Conservation (phyloP, 1,140 invertebrate genomes). For the Camponotus floridanus region DNA sequence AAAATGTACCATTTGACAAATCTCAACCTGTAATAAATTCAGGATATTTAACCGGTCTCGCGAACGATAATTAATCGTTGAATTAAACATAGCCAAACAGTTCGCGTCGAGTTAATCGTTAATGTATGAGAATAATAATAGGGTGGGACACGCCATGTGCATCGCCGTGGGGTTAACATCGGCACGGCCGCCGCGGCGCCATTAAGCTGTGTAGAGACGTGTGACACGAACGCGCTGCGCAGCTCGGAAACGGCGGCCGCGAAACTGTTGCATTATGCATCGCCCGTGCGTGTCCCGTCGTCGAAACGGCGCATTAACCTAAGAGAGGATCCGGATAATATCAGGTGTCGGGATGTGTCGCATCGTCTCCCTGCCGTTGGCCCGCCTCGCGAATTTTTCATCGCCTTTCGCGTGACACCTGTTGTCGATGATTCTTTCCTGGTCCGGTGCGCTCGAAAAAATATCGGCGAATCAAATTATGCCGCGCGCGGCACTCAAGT, state of each 20-base stretch:
- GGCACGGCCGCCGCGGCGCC: not conserved
- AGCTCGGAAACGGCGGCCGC: slow-evolving; percentile 18
- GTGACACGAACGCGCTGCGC: slow-evolving; percentile 2
- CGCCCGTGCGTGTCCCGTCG: slow-evolving; percentile 38
- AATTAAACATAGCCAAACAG: slow-evolving; percentile 34
- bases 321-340: slow-evolving; percentile 42
- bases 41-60: not conserved
- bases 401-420: slow-evolving; percentile 30
- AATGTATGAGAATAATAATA: slow-evolving; percentile 55
- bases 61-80: slow-evolving; percentile 20
- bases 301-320: slow-evolving; percentile 52
- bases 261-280: slow-evolving; percentile 68
- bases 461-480: slow-evolving; percentile 38
- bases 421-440: slow-evolving; percentile 54
- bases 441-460: not conserved
- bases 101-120: slow-evolving; percentile 7
- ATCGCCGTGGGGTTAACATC: slow-evolving; percentile 1
- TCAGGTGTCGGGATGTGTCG: not conserved
- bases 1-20: slow-evolving; percentile 7
- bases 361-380: not conserved
- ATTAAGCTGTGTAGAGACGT: slow-evolving; percentile 46
- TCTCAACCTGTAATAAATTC: not conserved
- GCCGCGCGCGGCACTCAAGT: slow-evolving; percentile 26
- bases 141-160: not conserved
- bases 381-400: slow-evolving; percentile 20